These are phyloP conservation scores for Drosophila tsacasi DNA, from an alignment of 1,140 invertebrate species.

Conservation along the genomic window DNA sequence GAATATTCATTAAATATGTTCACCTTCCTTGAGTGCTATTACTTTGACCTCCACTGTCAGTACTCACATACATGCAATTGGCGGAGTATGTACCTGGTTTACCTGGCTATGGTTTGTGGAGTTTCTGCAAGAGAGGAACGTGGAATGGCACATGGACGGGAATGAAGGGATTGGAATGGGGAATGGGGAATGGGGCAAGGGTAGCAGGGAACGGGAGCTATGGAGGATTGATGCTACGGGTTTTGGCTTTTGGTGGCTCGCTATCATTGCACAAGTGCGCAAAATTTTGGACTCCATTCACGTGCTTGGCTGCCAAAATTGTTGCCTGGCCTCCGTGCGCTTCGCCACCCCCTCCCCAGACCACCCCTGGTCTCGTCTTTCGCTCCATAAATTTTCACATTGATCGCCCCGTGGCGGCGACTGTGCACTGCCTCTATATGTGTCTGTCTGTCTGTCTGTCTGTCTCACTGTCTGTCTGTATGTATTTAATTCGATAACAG, in stretches of 20 bases:
- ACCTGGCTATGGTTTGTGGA: constrained; percentile 44
- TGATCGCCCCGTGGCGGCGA: constrained; percentile 69
- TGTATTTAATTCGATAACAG: constrained; percentile 81
- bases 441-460: neutral
- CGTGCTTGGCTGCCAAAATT: constrained; percentile 80
- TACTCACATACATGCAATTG: constrained; percentile 31
- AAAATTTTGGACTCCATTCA: constrained; percentile 83
- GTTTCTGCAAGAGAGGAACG: neutral
- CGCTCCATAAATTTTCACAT: constrained; percentile 80
- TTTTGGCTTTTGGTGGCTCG: constrained; percentile 42
- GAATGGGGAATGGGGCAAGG: too few relatives aligned
- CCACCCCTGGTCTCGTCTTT: constrained; percentile 50
- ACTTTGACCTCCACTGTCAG: neutral
- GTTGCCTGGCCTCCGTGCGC: constrained; percentile 49
- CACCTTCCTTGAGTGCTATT: neutral
- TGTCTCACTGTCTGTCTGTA: constrained; percentile 46
- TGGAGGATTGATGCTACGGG: constrained; percentile 40
- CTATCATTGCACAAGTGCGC: constrained; percentile 82
- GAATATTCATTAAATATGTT: neutral
- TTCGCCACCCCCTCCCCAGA: neutral
- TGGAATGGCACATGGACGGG: neutral
- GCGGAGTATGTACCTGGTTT: constrained; percentile 44
- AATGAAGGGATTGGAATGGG: neutral
- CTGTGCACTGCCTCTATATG: constrained; percentile 48
- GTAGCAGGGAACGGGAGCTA: neutral